These are phyloP conservation scores for Allolobophora icterica DNA, from an alignment of 2,888 invertebrate genomes.

Conservation along the genomic window DNA sequence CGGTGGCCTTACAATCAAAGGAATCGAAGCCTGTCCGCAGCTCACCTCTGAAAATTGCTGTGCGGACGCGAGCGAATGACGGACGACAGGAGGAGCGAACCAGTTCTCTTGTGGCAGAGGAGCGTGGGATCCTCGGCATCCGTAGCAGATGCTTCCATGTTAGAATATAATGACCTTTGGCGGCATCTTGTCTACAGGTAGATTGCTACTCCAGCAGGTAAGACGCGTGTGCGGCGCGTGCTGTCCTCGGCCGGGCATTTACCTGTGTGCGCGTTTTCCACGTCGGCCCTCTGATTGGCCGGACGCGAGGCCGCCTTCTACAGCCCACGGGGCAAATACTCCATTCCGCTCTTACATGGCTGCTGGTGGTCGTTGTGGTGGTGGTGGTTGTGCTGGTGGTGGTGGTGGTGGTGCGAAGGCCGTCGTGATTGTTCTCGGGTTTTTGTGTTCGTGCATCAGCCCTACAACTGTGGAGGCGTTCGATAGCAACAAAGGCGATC, in stretches of 20 bases:
- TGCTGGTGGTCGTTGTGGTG: not conserved
- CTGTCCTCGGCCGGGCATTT: not conserved
- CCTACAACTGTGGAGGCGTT: not conserved
- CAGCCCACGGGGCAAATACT: not conserved
- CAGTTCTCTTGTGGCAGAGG: not conserved
- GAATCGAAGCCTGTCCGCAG: not conserved
- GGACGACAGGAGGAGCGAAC: not conserved
- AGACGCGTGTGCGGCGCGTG: not conserved
- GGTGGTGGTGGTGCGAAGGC: not conserved
- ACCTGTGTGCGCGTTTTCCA: not conserved
- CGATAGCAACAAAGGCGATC: constrained; percentile 11
- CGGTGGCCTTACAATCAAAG: not conserved
- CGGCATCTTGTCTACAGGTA: constrained; percentile 17
- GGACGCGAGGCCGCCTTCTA: not conserved
- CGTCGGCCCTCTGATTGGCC: not conserved
- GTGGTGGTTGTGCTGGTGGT: too few relatives aligned
- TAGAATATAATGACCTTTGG: not conserved
- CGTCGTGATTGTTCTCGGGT: not conserved
- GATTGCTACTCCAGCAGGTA: constrained; percentile 11
- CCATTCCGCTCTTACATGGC: not conserved
- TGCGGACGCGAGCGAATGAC: not conserved
- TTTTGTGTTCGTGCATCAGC: not conserved
- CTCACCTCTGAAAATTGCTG: not conserved
- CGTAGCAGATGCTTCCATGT: not conserved
- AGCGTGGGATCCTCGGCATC: not conserved